Evolutionary conservation across 64 coral and sea anemone species (phyloP), one percentile per base, ranked within the genome.

Genomic region (Stichodactyla helianthus): DNA sequence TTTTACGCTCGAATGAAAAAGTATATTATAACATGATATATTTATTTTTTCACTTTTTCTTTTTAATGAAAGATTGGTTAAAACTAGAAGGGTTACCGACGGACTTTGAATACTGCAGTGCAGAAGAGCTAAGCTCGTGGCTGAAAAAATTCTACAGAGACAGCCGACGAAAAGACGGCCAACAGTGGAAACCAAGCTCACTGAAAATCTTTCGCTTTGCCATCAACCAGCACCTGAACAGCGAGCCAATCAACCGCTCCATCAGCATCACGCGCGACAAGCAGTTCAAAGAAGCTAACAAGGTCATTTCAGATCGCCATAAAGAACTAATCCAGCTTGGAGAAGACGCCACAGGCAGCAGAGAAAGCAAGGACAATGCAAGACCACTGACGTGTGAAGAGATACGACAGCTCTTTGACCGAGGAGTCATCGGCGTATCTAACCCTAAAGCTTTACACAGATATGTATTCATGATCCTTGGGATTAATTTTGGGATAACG

Each of bases 401-500:
- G 19, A 26, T 95, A 31, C 88, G 82, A 11, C 84, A 82, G 44
- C 87, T 95, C 8, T 95, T 90, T 82, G 79, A 92, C n/a, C 89
- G 83, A 12, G 91, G 91, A 23, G 91, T 95, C 3, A 77, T 95
- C 59, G 94, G 94, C 28, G 87, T 92, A 14, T 79, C 89, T 53
- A 92, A 89, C 25, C 94, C 94, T 5, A 95, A 87, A 74, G 88
- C 94, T 55, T 71, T 95, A 6, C 94, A 92, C 59, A 83, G 91
- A 56, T 77, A 92, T 20, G 91, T 92, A 3, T 92, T 95, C 79
- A 58, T 95, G 56, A 83, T 82, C 28, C 80, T 95, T 28, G 94
- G 90, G 58, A 95, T 95, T 81, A 95, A 92, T 85, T 95, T 95
- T 95, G 94, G 94, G 5, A 85, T 95, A 31, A 95, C 91, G 6